phyloP scores from a whole-genome alignment of 2,888 invertebrate genomes.

The Pharmacophagus antenor region DNA sequence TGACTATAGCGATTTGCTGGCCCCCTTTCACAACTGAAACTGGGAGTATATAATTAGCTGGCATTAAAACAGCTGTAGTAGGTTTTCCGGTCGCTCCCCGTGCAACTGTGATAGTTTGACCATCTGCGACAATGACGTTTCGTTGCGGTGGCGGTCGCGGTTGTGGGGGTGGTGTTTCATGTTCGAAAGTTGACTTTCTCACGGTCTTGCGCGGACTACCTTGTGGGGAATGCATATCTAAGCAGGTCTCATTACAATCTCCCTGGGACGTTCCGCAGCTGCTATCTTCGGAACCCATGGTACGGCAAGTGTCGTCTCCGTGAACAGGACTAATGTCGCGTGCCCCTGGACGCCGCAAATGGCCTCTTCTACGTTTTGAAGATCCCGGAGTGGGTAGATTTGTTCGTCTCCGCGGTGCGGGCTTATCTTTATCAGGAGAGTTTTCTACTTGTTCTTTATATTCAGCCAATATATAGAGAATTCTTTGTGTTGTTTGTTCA shows the following conservation, averaged over 20 bases:
- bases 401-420: slow-evolving; percentile 87
- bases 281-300: slow-evolving; percentile 89
- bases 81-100: slow-evolving; percentile 82
- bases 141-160: slow-evolving; percentile 66
- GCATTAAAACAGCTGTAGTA: slow-evolving; percentile 84
- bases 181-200: slow-evolving; percentile 70
- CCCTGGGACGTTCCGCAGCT: slow-evolving; percentile 85
- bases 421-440: slow-evolving; percentile 91
- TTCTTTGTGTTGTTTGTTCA: slow-evolving; percentile 89
- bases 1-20: slow-evolving; percentile 87
- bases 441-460: slow-evolving; percentile 90
- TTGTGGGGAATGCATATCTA: slow-evolving; percentile 81
- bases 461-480: slow-evolving; percentile 88
- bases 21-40: slow-evolving; percentile 87
- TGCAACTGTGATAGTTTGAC: slow-evolving; percentile 83
- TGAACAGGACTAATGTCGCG: slow-evolving; percentile 82
- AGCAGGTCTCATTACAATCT: slow-evolving; percentile 70
- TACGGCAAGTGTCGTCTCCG: slow-evolving; percentile 85
- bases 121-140: slow-evolving; percentile 82
- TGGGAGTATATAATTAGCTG: slow-evolving; percentile 86
- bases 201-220: slow-evolving; percentile 74
- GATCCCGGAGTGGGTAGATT: slow-evolving; percentile 87
- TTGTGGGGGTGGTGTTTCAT: slow-evolving; percentile 64
- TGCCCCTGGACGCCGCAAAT: slow-evolving; percentile 78
- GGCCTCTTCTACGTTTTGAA: slow-evolving; percentile 85